Percentiles rank a stretch among this genome's conserved stretches.
Evolutionary conservation across 92 coral and sea anemone genomes (phyloP).

Genomic region (Isaurus tuberculatus): DNA sequence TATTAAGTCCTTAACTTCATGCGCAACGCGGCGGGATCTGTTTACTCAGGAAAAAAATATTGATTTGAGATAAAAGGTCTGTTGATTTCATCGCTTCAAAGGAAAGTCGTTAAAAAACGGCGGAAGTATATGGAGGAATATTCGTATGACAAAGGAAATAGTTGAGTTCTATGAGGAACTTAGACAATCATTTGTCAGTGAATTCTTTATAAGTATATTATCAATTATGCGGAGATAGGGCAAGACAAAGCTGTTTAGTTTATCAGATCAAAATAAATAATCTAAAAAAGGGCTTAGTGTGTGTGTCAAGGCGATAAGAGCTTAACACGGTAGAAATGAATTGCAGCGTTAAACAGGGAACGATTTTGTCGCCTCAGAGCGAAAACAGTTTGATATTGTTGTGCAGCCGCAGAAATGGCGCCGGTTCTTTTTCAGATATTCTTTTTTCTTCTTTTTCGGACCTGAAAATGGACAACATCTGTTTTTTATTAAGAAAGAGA

Average conservation of each 20-base stretch:
- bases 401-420: conserved; percentile 11
- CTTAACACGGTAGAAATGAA: background rate
- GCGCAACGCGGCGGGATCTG: conserved; percentile 26
- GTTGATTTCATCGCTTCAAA: conserved; percentile 25
- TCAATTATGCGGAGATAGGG: conserved; percentile 14
- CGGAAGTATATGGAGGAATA: background rate
- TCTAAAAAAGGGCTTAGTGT: conserved; percentile 37
- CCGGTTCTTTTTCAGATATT: conserved; percentile 5
- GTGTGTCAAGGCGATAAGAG: conserved; percentile 39
- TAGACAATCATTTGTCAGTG: background rate
- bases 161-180: background rate
- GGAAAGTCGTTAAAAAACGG: background rate
- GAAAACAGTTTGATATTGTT: background rate
- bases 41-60: conserved; percentile 45
- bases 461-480: conserved; percentile 40
- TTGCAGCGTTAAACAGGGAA: background rate
- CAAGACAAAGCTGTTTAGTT: conserved; percentile 43
- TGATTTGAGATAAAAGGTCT: conserved; percentile 38
- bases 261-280: conserved; percentile 39
- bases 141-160: background rate
- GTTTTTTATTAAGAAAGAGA: conserved; percentile 9
- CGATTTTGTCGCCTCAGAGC: background rate
- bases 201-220: conserved; percentile 18
- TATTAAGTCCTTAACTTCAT: conserved; percentile 7
- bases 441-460: background rate